A percentile compares a stretch with the other conserved stretches of the same genome.
phyloP scores from a whole-genome alignment of 1,140 invertebrate species.

The Aphelenchoides besseyi region DNA sequence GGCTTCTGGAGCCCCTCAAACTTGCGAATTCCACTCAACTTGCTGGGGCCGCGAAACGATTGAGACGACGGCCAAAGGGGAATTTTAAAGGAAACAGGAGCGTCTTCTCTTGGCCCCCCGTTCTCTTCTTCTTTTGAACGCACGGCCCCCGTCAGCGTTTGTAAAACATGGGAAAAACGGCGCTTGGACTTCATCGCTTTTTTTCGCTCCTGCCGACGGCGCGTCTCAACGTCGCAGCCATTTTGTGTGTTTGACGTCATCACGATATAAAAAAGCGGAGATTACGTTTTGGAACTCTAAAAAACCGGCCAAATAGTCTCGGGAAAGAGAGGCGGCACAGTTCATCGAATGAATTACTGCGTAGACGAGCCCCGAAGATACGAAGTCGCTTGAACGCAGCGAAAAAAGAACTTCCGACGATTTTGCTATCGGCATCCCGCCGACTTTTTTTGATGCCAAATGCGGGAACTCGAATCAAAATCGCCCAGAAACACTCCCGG shows the following conservation, averaged over 20 bases:
- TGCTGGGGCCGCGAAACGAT: background rate
- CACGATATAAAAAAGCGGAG: background rate
- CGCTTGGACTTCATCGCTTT: background rate
- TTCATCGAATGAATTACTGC: too few relatives aligned
- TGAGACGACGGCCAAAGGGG: background rate
- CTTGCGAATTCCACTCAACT: background rate
- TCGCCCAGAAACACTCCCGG: too few relatives aligned
- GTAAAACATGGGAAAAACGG: slow-evolving; percentile 1
- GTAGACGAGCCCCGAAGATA: too few relatives aligned
- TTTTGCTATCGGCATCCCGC: too few relatives aligned
- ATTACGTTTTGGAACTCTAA: background rate
- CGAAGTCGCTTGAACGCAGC: too few relatives aligned
- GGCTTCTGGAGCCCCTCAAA: background rate
- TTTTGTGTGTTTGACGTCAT: background rate
- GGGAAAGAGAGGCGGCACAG: too few relatives aligned
- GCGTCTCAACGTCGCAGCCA: too few relatives aligned
- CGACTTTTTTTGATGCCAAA: too few relatives aligned
- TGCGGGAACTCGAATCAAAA: too few relatives aligned
- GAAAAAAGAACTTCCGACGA: too few relatives aligned
- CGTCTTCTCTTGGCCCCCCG: background rate
- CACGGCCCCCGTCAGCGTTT: background rate
- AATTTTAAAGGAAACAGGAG: background rate
- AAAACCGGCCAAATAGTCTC: too few relatives aligned
- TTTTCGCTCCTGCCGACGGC: too few relatives aligned
- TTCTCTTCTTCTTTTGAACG: background rate